These are phyloP conservation scores for Anguilla megastoma DNA, from an alignment of 2,797 vertebrate species.

Conservation along the genomic window DNA sequence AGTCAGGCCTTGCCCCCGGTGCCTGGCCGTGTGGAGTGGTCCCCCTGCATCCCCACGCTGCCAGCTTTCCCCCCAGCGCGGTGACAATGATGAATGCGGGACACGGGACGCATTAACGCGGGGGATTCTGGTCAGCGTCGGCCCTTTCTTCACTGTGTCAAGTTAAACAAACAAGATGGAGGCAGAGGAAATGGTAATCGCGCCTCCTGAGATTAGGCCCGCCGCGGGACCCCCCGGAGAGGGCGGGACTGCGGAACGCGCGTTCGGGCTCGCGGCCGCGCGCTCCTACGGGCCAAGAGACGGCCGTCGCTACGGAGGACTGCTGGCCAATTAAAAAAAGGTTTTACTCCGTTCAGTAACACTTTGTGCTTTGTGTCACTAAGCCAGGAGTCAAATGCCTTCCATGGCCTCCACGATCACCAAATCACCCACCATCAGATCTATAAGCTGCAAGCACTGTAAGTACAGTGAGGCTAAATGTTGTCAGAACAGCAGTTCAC, in stretches of 20 bases:
- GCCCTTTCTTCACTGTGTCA: slow-evolving; percentile 97
- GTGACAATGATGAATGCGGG: slow-evolving; percentile 98
- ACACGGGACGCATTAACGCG: slow-evolving; percentile 98
- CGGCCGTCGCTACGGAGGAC: not conserved
- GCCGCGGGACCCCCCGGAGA: slow-evolving; percentile 72
- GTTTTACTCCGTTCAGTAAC: not conserved
- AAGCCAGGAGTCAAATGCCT: not conserved
- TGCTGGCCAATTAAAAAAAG: slow-evolving; percentile 19
- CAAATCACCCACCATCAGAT: too few species aligned
- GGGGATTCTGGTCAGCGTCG: slow-evolving; percentile 94
- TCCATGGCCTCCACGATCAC: too few species aligned
- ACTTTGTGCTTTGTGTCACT: not conserved
- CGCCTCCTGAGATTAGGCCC: slow-evolving; percentile 87
- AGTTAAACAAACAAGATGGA: slow-evolving; percentile 99
- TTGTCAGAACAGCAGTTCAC: too few species aligned
- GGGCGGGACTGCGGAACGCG: slow-evolving; percentile 76
- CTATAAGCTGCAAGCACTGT: too few species aligned
- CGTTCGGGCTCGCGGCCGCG: slow-evolving; percentile 45
- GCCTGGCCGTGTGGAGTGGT: not conserved
- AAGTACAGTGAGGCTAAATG: too few species aligned
- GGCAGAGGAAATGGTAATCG: slow-evolving; percentile 91
- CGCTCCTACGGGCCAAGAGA: slow-evolving; percentile 36
- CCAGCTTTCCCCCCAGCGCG: slow-evolving; percentile 67
- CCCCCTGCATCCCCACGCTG: slow-evolving; percentile 50
- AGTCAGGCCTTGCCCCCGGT: not conserved